phyloP scores from a whole-genome alignment of 2,113 vertebrate genomes.

The Sinocyclocheilus anshuiensis region DNA sequence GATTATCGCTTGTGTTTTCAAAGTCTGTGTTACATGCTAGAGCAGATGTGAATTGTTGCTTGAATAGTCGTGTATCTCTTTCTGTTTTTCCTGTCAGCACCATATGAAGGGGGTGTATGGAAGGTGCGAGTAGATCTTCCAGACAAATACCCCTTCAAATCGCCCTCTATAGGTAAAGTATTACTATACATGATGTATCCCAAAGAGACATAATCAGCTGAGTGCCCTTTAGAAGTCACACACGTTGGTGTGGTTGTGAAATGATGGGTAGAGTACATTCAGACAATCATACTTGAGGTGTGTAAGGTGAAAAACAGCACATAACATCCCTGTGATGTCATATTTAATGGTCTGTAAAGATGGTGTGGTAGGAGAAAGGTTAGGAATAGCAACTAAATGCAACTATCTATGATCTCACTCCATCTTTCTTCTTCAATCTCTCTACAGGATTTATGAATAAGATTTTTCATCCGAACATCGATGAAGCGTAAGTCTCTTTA shows the following conservation, averaged over 20 bases:
- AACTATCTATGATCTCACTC: not conserved
- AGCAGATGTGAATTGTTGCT: not conserved
- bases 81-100: conserved; percentile 74
- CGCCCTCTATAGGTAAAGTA: conserved; percentile 94
- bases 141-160: conserved; percentile 99
- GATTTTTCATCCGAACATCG: conserved; percentile 99
- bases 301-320: not conserved
- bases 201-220: not conserved
- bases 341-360: not conserved
- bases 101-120: conserved; percentile 98
- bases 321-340: not conserved
- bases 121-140: conserved; percentile 99
- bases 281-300: not conserved
- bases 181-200: not conserved
- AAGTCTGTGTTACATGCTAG: not conserved
- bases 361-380: not conserved
- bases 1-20: not conserved
- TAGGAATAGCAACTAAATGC: not conserved
- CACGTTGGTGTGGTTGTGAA: not conserved
- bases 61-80: not conserved
- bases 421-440: conserved; percentile 43
- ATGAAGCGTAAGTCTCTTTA: conserved; percentile 93
- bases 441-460: conserved; percentile 99
- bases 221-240: not conserved
- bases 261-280: conserved; percentile 2